Evolutionary conservation across 37 sponge, comb jelly and placozoan species (phyloP).

Genomic region (Spongia lamella): DNA sequence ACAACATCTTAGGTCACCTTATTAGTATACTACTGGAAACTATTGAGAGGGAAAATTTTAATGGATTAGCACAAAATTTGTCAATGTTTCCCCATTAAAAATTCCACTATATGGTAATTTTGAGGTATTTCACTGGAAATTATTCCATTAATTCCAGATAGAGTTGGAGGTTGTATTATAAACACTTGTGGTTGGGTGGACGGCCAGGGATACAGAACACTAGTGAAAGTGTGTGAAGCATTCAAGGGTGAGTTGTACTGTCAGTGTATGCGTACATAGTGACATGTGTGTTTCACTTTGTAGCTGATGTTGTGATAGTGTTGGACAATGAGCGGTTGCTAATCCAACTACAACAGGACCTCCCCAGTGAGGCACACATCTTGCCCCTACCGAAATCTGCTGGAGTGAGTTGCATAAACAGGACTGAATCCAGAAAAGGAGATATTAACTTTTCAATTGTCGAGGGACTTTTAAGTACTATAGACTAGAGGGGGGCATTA

Average conservation of each 20-base stretch:
- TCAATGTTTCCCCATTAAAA: too few species aligned
- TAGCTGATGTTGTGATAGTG: slow-evolving; percentile 84
- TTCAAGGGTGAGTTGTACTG: slow-evolving; percentile 62
- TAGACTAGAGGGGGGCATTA: too few species aligned
- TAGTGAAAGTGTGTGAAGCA: slow-evolving; percentile 70
- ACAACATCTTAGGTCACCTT: too few species aligned
- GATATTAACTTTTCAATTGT: too few species aligned
- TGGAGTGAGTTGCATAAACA: slow-evolving; percentile 59
- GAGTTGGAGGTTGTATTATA: slow-evolving; percentile 82
- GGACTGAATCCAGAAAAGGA: too few species aligned
- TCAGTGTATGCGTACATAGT: neutral
- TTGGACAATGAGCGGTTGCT: slow-evolving; percentile 89
- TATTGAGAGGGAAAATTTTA: too few species aligned
- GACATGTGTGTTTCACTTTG: neutral
- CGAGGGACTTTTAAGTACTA: too few species aligned
- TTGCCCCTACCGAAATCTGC: slow-evolving; percentile 92
- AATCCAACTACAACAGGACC: slow-evolving; percentile 74
- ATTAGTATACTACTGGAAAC: too few species aligned
- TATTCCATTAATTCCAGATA: slow-evolving; percentile 21
- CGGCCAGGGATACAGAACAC: slow-evolving; percentile 81
- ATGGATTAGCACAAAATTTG: too few species aligned
- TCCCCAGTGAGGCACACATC: slow-evolving; percentile 58
- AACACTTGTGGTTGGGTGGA: slow-evolving; percentile 98
- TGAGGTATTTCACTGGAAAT: too few species aligned
- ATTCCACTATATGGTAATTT: too few species aligned